Conservation (phyloP, 1,140 invertebrate genomes). For the Antheraea mylitta region DNA sequence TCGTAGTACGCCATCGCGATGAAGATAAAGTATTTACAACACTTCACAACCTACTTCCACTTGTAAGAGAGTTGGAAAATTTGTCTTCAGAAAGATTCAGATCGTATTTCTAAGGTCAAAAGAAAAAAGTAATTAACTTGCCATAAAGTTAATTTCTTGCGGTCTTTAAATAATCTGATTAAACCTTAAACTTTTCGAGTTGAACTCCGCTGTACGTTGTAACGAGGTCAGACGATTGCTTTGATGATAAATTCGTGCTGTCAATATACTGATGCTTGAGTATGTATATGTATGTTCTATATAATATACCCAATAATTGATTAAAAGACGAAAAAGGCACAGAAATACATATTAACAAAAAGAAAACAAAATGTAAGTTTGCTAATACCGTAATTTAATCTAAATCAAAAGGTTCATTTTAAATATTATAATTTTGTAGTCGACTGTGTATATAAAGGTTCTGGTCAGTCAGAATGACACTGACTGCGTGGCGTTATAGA, state of each 20-base stretch:
- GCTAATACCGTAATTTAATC: no score
- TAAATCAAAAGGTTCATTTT: no score
- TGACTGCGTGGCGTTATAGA: no score
- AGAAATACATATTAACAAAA: no score
- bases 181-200: constrained; percentile 5
- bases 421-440: no score
- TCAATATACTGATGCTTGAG: background rate
- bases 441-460: no score
- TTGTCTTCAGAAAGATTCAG: constrained; percentile 2
- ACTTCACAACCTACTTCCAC: background rate
- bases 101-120: constrained; percentile 1
- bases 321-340: no score
- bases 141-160: constrained; percentile 16
- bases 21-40: constrained; percentile 1
- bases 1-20: background rate
- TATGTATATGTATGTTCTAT: background rate
- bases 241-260: constrained; percentile 4
- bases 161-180: constrained; percentile 18
- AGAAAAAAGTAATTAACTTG: constrained; percentile 16
- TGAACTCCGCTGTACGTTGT: background rate
- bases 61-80: background rate
- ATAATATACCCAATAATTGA: no score
- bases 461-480: no score
- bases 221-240: constrained; percentile 1
- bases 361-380: no score